Evolutionary conservation across 2,797 vertebrate species (phyloP), one percentile per base, ranked within the genome.

Genomic region (Poecile montanus): DNA sequence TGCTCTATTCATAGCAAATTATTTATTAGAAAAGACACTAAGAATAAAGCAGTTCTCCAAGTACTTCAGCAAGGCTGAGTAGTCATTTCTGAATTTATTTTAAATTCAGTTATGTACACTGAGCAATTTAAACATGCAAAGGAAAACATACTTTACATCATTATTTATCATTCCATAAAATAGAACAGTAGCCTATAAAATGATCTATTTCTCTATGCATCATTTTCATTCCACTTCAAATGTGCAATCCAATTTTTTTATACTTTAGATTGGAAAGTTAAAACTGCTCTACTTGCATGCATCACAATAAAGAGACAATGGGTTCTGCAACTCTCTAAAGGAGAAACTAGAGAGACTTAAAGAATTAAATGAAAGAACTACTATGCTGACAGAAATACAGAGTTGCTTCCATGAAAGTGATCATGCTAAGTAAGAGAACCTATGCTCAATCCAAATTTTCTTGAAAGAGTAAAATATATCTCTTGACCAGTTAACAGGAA

Each of bases 161-260:
- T 94, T 94, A 93, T 94, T 95, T 95, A 94, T 83, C 87, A 95
- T 93, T 92, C 87, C 60, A 89, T 93, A 93, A 95, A 83, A 81
- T 6, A 93, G 75, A 95, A 91, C 82, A 92, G 91, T 85, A 88
- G 78, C 51, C 63, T 91, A 91, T 94, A 94, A 96, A 94, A 94
- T 84, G 5, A 92, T 83, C 81, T 89, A 29, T 36, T 88, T 93
- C 78, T 79, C 61, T 62, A 78, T 80, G 82, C 36, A 89, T 92
- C 78, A 83, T 91, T 94, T 95, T 95, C 81, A 83, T 91, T 85
- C 73, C 44, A 62, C 72, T 93, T 88, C 2, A 4, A 91, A 95
- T 22, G 45, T 42, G 53, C 68, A 95, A 89, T 95, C 30, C 62
- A 58, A 54, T 75, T 80, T 93, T 91, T 95, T 95, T 75, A 75